Conservation (phyloP, 2,113 vertebrate species). For the Furnarius figulus region DNA sequence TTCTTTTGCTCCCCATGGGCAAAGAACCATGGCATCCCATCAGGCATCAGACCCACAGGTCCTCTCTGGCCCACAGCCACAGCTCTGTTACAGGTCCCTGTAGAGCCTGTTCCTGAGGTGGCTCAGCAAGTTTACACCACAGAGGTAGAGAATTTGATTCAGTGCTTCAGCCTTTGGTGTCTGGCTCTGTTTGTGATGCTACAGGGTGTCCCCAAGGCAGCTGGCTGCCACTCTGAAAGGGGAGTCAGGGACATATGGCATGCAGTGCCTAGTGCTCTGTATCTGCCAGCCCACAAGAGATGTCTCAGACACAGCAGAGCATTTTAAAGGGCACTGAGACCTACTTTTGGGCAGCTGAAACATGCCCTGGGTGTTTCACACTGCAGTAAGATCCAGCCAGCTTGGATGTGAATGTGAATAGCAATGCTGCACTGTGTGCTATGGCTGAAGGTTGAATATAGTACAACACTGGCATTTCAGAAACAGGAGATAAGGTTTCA, state of each 20-base stretch:
- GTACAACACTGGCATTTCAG: not conserved
- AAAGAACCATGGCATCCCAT: not conserved
- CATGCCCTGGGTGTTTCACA: not conserved
- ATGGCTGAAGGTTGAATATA: not conserved
- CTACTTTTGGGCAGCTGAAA: not conserved
- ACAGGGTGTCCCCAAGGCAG: accelerated
- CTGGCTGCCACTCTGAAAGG: not conserved
- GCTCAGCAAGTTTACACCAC: not conserved
- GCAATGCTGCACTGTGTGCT: accelerated
- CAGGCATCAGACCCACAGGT: not conserved
- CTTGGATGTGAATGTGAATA: not conserved
- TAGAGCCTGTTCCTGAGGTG: not conserved
- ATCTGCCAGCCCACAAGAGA: not conserved
- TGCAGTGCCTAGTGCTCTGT: not conserved
- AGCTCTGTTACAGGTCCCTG: not conserved
- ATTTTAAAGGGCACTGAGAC: not conserved
- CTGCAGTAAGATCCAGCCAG: not conserved
- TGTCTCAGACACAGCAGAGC: not conserved
- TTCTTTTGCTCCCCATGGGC: not conserved
- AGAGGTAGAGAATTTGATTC: not conserved
- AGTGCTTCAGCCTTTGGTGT: not conserved
- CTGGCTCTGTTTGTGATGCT: not conserved
- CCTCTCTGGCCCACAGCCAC: not conserved
- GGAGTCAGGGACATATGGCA: accelerated
- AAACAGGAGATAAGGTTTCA: conserved; percentile 10